Percentiles rank a stretch among this genome's conserved stretches.
These are phyloP conservation scores for Eupeodes luniger DNA, from an alignment of 2,888 invertebrate genomes.

Conservation along the genomic window DNA sequence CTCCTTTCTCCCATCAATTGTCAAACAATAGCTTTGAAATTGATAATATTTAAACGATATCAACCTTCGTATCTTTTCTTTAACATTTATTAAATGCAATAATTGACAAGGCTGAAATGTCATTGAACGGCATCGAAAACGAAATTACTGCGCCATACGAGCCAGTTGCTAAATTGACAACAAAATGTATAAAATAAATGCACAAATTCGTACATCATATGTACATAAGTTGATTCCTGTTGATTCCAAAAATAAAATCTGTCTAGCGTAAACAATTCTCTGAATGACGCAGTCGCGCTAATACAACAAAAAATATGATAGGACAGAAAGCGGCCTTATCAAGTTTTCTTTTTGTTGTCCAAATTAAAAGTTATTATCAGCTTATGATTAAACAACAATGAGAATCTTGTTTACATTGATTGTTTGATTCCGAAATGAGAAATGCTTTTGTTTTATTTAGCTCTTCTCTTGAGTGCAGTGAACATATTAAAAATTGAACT, in stretches of 20 bases:
- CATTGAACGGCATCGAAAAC: constrained; percentile 55
- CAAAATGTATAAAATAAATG: background rate
- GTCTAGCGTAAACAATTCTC: constrained; percentile 17
- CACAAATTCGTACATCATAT: background rate
- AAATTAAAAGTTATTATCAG: constrained; percentile 23
- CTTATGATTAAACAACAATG: constrained; percentile 26
- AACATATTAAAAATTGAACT: background rate
- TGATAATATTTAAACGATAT: too few relatives aligned
- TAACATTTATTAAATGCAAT: constrained; percentile 2
- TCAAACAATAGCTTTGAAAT: background rate
- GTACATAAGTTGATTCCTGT: constrained; percentile 2
- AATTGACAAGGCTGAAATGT: constrained; percentile 52
- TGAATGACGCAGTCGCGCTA: constrained; percentile 19
- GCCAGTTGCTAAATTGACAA: constrained; percentile 36
- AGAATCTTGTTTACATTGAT: constrained; percentile 28
- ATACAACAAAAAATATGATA: constrained; percentile 10
- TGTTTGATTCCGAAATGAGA: constrained; percentile 49
- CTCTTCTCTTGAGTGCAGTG: constrained; percentile 15
- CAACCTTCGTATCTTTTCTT: too few relatives aligned
- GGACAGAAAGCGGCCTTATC: constrained; percentile 44
- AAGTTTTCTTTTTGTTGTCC: constrained; percentile 11
- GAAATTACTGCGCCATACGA: constrained; percentile 46
- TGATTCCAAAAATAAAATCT: constrained; percentile 27
- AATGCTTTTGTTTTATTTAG: background rate
- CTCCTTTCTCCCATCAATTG: background rate